Conservation (phyloP, 1,140 invertebrate genomes). For the Euwallacea similis region DNA sequence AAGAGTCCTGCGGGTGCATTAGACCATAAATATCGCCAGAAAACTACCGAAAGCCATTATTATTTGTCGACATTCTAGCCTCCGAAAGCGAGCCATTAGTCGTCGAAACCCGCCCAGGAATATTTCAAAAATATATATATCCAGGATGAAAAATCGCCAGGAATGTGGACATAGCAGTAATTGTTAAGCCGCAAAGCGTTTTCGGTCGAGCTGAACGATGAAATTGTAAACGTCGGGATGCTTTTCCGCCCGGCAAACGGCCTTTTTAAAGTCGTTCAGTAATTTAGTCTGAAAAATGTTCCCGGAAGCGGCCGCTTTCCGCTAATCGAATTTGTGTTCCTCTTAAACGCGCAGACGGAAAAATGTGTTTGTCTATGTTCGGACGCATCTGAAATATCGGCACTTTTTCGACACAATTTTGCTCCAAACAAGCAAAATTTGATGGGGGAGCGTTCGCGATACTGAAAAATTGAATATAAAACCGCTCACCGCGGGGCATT, state of each 20-base stretch:
- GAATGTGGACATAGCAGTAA: slow-evolving; percentile 1
- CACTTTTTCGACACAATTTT: no score
- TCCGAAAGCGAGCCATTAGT: slow-evolving; percentile 1
- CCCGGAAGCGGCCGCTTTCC: not conserved
- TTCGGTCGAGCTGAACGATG: slow-evolving; percentile 3
- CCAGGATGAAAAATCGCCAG: slow-evolving; percentile 1
- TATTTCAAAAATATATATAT: slow-evolving; percentile 6
- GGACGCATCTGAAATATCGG: no score
- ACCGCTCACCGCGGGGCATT: no score
- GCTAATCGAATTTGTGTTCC: not conserved
- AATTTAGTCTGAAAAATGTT: slow-evolving; percentile 2
- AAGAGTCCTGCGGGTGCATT: no score
- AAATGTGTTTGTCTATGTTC: no score
- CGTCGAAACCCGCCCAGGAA: not conserved
- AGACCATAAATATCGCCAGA: no score
- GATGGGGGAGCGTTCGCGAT: no score
- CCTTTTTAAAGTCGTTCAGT: slow-evolving; percentile 2
- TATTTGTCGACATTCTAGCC: no score
- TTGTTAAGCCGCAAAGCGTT: not conserved
- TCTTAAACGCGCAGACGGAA: no score
- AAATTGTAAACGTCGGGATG: slow-evolving; percentile 6
- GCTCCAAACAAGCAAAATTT: no score
- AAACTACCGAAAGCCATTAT: no score
- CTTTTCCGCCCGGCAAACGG: not conserved
- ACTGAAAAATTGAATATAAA: no score